A percentile compares a stretch with the other conserved stretches of the same genome.
Evolutionary conservation across 2,888 invertebrate species (phyloP).

Genomic region (Drosophila niveifrons): DNA sequence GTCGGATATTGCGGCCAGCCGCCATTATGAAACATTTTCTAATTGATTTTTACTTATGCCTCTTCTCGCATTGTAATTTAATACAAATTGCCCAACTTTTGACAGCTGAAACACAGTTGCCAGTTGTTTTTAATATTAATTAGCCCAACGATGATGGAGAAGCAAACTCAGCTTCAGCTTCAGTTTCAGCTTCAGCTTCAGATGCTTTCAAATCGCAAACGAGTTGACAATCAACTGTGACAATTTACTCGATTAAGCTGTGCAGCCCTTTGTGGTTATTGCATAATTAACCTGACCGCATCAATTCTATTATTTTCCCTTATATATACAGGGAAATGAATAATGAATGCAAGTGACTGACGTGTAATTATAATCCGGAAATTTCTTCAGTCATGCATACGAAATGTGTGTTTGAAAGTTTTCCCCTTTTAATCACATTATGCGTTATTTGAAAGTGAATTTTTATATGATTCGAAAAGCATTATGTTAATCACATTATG

Average conservation of each 20-base stretch:
- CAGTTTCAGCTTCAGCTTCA: background rate
- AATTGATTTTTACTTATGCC: conserved; percentile 69
- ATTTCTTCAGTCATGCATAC: conserved; percentile 16
- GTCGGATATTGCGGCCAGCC: conserved; percentile 62
- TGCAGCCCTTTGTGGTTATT: conserved; percentile 36
- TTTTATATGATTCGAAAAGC: too few species aligned
- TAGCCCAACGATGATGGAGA: conserved; percentile 27
- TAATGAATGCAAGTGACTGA: conserved; percentile 48
- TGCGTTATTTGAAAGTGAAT: background rate
- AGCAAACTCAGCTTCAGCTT: background rate
- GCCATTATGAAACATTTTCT: conserved; percentile 64
- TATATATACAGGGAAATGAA: background rate
- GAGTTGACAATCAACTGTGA: conserved; percentile 67
- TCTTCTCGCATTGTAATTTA: conserved; percentile 58
- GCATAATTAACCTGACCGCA: conserved; percentile 44
- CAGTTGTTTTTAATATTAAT: conserved; percentile 60
- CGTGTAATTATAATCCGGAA: conserved; percentile 45
- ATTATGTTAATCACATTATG: too few species aligned
- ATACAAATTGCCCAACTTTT: conserved; percentile 78
- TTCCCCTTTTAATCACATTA: background rate
- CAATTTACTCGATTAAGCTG: conserved; percentile 54
- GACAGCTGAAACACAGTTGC: conserved; percentile 69
- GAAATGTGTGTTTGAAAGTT: background rate
- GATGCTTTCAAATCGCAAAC: conserved; percentile 29
- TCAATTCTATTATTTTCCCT: background rate